Evolutionary conservation across 2,888 invertebrate species (phyloP).

Genomic region (Leptinotarsa juncta): DNA sequence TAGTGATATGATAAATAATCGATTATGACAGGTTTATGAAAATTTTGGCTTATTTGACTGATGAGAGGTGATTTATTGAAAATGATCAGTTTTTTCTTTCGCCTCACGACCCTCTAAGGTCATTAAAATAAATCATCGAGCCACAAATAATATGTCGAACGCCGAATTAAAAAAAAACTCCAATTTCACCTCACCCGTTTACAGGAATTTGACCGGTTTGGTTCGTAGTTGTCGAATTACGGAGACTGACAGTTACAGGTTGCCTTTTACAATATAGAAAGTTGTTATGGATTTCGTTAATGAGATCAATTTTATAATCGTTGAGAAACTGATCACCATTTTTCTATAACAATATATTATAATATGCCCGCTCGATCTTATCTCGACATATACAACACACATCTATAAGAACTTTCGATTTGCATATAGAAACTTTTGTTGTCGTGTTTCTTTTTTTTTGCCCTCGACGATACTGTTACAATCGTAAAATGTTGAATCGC

Average conservation of each 20-base stretch:
- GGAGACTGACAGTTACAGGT: constrained; percentile 19
- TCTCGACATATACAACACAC: constrained; percentile 1
- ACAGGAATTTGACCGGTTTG: not conserved
- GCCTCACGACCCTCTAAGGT: too few species aligned
- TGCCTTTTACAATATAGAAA: constrained; percentile 24
- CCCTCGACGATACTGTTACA: not conserved
- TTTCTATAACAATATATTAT: constrained; percentile 8
- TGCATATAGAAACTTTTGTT: constrained; percentile 14
- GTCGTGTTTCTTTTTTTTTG: constrained; percentile 2
- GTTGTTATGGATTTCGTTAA: constrained; percentile 20
- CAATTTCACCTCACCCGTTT: too few species aligned
- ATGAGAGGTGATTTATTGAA: too few species aligned
- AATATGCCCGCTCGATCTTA: not conserved
- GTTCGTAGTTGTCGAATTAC: not conserved
- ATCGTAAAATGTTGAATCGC: not conserved
- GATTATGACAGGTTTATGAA: too few species aligned
- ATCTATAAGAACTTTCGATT: not conserved
- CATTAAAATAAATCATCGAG: too few species aligned
- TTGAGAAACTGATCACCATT: not conserved
- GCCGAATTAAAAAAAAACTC: too few species aligned
- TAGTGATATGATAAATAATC: too few species aligned
- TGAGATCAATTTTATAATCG: constrained; percentile 10
- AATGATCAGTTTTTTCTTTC: too few species aligned
- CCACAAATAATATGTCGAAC: too few species aligned
- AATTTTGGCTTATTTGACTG: too few species aligned